A percentile compares a stretch with the other conserved stretches of the same genome.
These are phyloP conservation scores for Pelmatolapia mariae DNA, from an alignment of 2,113 vertebrate genomes.

Conservation along the genomic window DNA sequence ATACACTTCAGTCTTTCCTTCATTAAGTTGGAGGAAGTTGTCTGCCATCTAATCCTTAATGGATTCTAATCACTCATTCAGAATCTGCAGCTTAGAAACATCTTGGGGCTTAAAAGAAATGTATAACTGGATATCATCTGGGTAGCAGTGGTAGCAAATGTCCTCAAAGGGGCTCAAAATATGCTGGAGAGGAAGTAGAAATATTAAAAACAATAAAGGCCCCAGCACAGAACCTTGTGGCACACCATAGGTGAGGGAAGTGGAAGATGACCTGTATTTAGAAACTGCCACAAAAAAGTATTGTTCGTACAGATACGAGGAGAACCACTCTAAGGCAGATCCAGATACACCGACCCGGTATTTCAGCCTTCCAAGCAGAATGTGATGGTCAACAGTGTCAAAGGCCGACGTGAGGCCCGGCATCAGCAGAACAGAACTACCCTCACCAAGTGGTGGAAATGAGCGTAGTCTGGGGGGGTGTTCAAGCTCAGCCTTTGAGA, in stretches of 20 bases:
- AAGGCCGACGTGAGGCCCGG: accelerated
- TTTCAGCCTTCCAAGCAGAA: not conserved
- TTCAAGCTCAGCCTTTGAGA: not conserved
- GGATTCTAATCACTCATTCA: too few relatives aligned
- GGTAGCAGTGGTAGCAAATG: too few relatives aligned
- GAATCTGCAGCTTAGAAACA: too few relatives aligned
- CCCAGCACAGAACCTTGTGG: too few relatives aligned
- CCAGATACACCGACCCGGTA: not conserved
- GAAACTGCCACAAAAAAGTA: not conserved
- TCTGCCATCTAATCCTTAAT: accelerated
- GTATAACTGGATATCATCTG: too few relatives aligned
- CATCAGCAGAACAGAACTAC: not conserved
- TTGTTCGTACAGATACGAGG: not conserved
- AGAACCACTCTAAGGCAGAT: not conserved
- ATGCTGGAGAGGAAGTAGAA: not conserved
- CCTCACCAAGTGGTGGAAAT: not conserved
- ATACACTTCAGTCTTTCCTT: too few relatives aligned
- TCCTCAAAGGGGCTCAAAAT: too few relatives aligned
- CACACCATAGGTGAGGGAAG: accelerated
- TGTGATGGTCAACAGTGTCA: not conserved
- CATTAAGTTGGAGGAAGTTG: too few relatives aligned
- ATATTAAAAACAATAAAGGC: too few relatives aligned
- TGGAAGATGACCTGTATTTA: not conserved
- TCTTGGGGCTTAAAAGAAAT: too few relatives aligned
- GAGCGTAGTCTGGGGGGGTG: not conserved